A percentile compares a stretch with the other conserved stretches of the same genome.
Conservation (phyloP, 2,113 vertebrate genomes). For the Coracopsis vasa region DNA sequence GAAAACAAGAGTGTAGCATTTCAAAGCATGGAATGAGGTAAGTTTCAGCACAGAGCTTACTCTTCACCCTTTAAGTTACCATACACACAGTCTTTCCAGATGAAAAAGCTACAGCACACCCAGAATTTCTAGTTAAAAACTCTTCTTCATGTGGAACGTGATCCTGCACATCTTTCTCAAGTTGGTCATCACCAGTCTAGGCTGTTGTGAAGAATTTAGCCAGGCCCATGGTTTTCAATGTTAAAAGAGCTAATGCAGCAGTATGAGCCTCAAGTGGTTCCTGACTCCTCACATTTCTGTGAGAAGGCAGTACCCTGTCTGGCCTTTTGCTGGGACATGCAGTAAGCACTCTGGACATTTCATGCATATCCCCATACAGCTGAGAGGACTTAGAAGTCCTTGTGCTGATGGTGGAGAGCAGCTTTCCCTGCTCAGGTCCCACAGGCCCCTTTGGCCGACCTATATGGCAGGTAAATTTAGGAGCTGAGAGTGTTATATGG, state of each 20-base stretch:
- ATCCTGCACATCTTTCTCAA: background rate
- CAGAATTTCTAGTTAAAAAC: background rate
- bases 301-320: background rate
- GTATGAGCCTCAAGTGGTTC: background rate
- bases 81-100: background rate
- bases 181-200: background rate
- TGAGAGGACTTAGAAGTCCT: background rate
- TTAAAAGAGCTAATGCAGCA: background rate
- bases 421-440: background rate
- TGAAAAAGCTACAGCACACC: background rate
- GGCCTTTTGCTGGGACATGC: background rate
- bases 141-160: background rate
- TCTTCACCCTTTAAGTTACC: background rate
- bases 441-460: background rate
- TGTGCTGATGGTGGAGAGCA: background rate
- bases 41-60: background rate
- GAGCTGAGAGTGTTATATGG: background rate
- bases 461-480: background rate
- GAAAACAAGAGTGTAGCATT: constrained; percentile 4
- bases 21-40: background rate
- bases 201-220: background rate
- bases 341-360: background rate
- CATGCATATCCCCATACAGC: background rate
- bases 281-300: rapidly evolving
- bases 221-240: background rate